Conservation (phyloP, 2,888 invertebrate species). For the Temnothorax unifasciatus region DNA sequence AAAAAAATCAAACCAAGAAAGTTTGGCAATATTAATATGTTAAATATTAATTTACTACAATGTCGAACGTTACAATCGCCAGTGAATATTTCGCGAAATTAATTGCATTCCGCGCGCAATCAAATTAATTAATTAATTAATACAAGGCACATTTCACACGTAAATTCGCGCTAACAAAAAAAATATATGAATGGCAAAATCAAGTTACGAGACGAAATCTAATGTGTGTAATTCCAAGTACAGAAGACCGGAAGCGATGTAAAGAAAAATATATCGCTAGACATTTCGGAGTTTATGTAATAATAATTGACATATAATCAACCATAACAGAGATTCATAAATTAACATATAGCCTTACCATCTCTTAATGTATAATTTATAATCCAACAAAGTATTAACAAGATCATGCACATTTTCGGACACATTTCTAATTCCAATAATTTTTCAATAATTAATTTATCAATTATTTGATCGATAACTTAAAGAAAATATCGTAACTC, state of each 20-base stretch:
- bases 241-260: not conserved
- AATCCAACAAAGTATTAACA: not conserved
- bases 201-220: not conserved
- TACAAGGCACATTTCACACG: not conserved
- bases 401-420: not conserved
- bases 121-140: slow-evolving; percentile 2
- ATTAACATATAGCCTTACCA: not conserved
- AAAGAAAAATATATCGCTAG: not conserved
- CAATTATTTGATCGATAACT: not conserved
- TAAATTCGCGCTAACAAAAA: not conserved
- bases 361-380: not conserved
- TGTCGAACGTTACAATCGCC: not conserved
- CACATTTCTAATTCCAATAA: not conserved
- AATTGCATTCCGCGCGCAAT: not conserved
- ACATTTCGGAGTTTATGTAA: not conserved
- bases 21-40: not conserved
- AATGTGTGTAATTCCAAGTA: slow-evolving; percentile 8
- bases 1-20: not conserved
- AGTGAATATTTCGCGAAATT: slow-evolving; percentile 5
- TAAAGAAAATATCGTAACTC: not conserved
- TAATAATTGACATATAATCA: not conserved
- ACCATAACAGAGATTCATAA: not conserved
- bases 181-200: slow-evolving; percentile 12
- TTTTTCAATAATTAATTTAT: slow-evolving; percentile 20
- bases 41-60: not conserved